Evolutionary conservation across 1,140 invertebrate genomes (phyloP).

Genomic region (Chionoecetes opilio): DNA sequence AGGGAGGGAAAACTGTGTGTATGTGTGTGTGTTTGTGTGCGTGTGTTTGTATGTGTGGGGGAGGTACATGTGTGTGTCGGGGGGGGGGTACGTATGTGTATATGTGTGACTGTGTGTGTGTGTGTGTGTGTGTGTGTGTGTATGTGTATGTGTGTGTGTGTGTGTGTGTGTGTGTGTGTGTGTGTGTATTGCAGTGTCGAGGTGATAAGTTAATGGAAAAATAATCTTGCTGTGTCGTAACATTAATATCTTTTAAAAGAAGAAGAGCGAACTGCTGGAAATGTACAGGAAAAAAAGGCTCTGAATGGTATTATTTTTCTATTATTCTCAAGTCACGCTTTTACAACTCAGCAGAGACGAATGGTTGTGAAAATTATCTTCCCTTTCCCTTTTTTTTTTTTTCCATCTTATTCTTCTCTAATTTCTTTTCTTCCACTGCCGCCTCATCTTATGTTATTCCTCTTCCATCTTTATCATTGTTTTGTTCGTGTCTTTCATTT

Average conservation of each 20-base stretch:
- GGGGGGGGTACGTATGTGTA: no score
- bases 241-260: not conserved
- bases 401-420: no score
- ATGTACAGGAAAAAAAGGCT: not conserved
- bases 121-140: not conserved
- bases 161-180: conserved; percentile 6
- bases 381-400: no score
- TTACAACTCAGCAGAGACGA: not conserved
- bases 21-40: not conserved
- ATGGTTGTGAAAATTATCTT: not conserved
- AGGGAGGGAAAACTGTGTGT: not conserved
- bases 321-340: not conserved
- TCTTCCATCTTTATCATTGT: not conserved
- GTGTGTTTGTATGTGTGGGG: not conserved
- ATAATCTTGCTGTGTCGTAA: not conserved
- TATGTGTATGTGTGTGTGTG: not conserved
- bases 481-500: not conserved
- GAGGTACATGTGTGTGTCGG: not conserved
- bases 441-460: not conserved
- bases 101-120: no score
- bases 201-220: not conserved
- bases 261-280: not conserved
- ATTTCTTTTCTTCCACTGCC: no score
- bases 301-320: not conserved
- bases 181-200: not conserved